A percentile compares a stretch with the other conserved stretches of the same genome.
Conservation (phyloP, 2,113 vertebrate species). For the Siniperca knerii region DNA sequence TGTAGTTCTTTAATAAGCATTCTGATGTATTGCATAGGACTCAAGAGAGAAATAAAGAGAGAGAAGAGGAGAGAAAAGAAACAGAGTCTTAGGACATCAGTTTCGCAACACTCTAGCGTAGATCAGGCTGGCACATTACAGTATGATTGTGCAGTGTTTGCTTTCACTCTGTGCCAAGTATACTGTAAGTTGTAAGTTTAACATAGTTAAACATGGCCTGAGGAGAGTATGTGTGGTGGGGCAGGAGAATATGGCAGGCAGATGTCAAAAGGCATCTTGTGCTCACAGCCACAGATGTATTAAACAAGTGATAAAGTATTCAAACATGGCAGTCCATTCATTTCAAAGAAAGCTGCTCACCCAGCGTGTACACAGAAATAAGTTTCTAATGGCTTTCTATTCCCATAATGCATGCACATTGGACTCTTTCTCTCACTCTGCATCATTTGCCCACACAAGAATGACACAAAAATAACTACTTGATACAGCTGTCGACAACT, state of each 20-base stretch:
- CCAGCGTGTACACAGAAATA: neutral
- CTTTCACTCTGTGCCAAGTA: slow-evolving; percentile 28
- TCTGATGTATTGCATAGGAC: slow-evolving; percentile 4
- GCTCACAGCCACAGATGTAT: slow-evolving; percentile 18
- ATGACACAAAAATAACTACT: neutral
- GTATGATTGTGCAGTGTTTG: neutral
- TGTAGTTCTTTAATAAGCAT: slow-evolving; percentile 23
- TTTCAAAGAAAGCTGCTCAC: slow-evolving; percentile 22
- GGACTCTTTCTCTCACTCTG: neutral
- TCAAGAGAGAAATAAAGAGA: neutral
- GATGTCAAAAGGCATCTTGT: slow-evolving; percentile 30
- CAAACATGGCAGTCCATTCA: slow-evolving; percentile 13
- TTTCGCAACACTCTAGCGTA: slow-evolving; percentile 6
- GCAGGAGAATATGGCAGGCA: slow-evolving; percentile 17
- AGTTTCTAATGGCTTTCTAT: neutral
- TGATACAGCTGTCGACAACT: neutral
- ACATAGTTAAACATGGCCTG: slow-evolving; percentile 23
- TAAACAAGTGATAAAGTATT: slow-evolving; percentile 20
- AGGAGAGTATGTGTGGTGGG: slow-evolving; percentile 14
- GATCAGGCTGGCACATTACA: neutral
- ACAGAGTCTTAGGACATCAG: neutral
- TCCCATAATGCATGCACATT: slow-evolving; percentile 3
- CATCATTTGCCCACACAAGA: neutral
- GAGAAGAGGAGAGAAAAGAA: neutral
- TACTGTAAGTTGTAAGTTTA: slow-evolving; percentile 28